Evolutionary conservation across 2,113 vertebrate species (phyloP), one percentile per base, ranked within the genome.

Genomic region (Podarcis muralis): DNA sequence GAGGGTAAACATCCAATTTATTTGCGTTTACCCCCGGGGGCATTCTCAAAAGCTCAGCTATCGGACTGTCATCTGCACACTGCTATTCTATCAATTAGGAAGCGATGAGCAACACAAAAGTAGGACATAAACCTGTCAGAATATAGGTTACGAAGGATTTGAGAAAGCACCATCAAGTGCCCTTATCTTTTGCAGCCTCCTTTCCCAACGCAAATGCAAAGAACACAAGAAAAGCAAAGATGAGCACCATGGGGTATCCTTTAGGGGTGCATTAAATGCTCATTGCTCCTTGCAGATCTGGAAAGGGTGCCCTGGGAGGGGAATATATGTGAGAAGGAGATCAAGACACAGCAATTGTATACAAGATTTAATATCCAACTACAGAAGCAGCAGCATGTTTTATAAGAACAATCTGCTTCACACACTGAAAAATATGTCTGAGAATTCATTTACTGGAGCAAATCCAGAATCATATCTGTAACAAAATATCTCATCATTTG

Each of bases 41-140:
- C 27, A 69, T 74, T n/a, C 43, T 1, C 79, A 65, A 86, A 86
- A 89, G 40, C 25, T 35, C 90, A 25, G 5, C 20, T 75, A 3
- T 37, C 5, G 5, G 35, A 30, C 16, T 72, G 32, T 79, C 35
- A 57, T 69, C 66, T 25, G 25, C 88, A 80, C 27, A 62, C 32
- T 62, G 37, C 27, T 20, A 77, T 86, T 18, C 78, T 0, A 80
- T 1, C 71, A 15, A n/a, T 88, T 0, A 84, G 71, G 3, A 4
- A 84, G 78, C 3, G 20, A 77, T 62, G 66, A 57, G 32, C 18
- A 18, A 74, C 87, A 27, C 68, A 7, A 2, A 76, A 35, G 13
- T 43, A 78, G 81, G 82, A 18, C 2, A 77, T 65, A 25, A 68
- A 71, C 48, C 48, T 77, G 0, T 84, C n/a, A 66, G n/a, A 25